These are phyloP conservation scores for Danio tinwini DNA, from an alignment of 2,797 vertebrate genomes.

Conservation along the genomic window DNA sequence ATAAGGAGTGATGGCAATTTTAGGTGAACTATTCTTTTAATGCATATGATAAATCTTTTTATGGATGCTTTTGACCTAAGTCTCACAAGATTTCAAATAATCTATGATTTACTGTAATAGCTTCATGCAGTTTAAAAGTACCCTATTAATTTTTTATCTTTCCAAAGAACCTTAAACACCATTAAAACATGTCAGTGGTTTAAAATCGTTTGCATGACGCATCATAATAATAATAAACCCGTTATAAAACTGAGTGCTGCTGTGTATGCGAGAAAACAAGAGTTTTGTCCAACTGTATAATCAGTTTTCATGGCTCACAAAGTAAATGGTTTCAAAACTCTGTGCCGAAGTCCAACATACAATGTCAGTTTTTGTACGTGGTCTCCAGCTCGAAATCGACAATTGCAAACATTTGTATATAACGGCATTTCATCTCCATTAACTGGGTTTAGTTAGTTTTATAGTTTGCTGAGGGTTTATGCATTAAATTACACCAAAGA, in stretches of 20 bases:
- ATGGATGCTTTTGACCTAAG: no score
- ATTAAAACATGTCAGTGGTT: background rate
- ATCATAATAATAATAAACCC: background rate
- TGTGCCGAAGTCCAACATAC: background rate
- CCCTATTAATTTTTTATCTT: background rate
- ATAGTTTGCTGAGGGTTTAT: background rate
- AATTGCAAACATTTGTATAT: background rate
- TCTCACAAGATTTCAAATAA: background rate
- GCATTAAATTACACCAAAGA: no score
- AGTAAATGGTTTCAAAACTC: background rate
- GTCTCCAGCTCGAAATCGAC: background rate
- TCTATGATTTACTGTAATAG: background rate
- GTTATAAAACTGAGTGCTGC: background rate
- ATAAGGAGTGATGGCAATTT: no score
- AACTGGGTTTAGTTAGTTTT: background rate
- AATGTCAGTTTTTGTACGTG: background rate
- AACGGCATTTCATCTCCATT: background rate
- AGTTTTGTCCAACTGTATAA: background rate
- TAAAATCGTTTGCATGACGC: background rate
- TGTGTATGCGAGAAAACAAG: background rate
- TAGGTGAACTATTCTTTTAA: no score
- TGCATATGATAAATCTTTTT: no score
- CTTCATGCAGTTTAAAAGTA: background rate
- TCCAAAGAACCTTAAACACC: background rate
- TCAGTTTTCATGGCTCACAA: background rate